These are phyloP conservation scores for Pipistrellus kuhlii DNA, from an alignment of 2,797 vertebrate genomes.

Conservation along the genomic window DNA sequence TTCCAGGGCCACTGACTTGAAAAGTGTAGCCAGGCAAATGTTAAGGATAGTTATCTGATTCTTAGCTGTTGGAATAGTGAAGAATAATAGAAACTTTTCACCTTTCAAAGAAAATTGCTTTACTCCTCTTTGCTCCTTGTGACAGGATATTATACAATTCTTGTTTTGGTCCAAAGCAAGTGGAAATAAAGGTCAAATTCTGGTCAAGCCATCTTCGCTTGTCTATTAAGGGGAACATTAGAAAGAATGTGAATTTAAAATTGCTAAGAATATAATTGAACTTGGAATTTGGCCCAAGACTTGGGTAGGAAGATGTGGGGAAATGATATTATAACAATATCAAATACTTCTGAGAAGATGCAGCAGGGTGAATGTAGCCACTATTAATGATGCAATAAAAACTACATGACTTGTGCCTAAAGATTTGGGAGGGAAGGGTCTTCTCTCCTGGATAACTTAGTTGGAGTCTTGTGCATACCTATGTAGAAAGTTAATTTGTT, in stretches of 20 bases:
- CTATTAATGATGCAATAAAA: neutral
- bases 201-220: neutral
- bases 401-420: neutral
- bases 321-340: neutral
- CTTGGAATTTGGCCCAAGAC: neutral
- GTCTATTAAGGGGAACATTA: neutral
- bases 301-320: neutral
- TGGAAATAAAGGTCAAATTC: constrained; percentile 28
- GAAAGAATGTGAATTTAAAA: constrained; percentile 7
- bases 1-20: neutral
- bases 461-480: neutral
- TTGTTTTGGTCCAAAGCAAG: neutral
- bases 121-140: neutral
- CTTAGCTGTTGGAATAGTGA: neutral
- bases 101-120: neutral
- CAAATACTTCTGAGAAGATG: neutral
- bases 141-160: neutral
- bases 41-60: neutral
- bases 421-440: neutral
- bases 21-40: neutral
- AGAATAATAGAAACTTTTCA: neutral
- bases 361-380: neutral
- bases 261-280: constrained; percentile 21
- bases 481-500: neutral
- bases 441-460: constrained; percentile 1